Conservation (phyloP, 2,113 vertebrate genomes). For the Erythrolamprus reginae region DNA sequence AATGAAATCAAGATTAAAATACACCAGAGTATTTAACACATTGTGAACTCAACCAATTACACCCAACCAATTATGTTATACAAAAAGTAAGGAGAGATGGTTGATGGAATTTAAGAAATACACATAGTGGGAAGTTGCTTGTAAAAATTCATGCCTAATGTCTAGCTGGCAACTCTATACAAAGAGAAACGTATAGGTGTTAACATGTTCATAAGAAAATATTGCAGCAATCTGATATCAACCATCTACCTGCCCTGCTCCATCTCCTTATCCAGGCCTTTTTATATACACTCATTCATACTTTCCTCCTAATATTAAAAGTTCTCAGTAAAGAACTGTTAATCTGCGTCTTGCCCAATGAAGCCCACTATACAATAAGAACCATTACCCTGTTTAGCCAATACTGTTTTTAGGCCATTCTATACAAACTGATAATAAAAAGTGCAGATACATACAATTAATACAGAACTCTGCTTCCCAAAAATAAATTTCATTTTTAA, state of each 20-base stretch:
- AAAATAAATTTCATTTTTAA: neutral
- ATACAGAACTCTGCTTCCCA: neutral
- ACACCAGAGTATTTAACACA: neutral
- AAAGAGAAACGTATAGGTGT: neutral
- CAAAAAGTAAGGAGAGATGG: neutral
- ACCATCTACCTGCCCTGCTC: neutral
- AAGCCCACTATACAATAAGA: too few relatives aligned
- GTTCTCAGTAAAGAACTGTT: neutral
- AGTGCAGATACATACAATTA: neutral
- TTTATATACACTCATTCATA: neutral
- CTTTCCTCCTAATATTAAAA: neutral
- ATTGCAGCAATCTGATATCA: neutral
- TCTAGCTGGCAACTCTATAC: neutral
- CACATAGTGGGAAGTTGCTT: neutral
- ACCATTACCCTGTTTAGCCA: neutral
- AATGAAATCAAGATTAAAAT: neutral
- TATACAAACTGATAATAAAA: neutral
- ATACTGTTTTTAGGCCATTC: neutral
- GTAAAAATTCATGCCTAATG: neutral
- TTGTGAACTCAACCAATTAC: neutral
- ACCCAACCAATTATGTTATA: neutral
- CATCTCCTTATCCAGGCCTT: neutral
- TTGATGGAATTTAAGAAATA: neutral
- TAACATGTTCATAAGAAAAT: neutral
- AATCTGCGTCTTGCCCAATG: too few relatives aligned